Percentiles rank a stretch among this genome's conserved stretches.
Conservation (phyloP, 1,140 invertebrate species). For the Macrosteles quadrilineatus region DNA sequence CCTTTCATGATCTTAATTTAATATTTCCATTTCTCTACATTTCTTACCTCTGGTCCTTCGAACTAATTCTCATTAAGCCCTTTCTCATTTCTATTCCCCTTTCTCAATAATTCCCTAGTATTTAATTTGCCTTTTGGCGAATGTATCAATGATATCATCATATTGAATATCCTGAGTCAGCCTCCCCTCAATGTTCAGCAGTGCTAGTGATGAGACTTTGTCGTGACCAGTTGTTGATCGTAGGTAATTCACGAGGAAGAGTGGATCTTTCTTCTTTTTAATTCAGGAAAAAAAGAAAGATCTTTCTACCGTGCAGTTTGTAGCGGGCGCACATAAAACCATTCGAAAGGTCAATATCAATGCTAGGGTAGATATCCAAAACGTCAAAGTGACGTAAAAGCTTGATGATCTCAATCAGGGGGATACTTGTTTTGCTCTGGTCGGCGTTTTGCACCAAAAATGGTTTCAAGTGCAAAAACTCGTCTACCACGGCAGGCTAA, state of each 20-base stretch:
- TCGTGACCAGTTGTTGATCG: neutral
- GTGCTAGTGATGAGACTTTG: slow-evolving; percentile 1
- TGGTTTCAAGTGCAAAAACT: slow-evolving; percentile 13
- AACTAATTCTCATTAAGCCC: no score
- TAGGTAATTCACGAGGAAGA: no score
- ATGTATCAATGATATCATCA: neutral
- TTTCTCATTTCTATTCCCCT: no score
- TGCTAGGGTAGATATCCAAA: neutral
- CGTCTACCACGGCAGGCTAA: slow-evolving; percentile 2
- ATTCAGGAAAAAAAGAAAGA: no score
- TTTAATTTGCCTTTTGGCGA: slow-evolving; percentile 1
- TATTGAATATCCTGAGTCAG: neutral
- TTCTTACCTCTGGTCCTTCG: no score
- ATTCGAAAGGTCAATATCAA: slow-evolving; percentile 4
- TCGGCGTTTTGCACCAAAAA: neutral
- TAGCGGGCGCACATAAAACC: neutral
- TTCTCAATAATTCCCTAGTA: neutral
- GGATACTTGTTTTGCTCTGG: neutral
- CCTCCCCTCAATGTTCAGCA: neutral
- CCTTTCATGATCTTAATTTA: no score
- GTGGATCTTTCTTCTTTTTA: no score
- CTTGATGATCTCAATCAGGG: no score
- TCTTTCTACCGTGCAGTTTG: slow-evolving; percentile 14
- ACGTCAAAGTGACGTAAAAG: slow-evolving; percentile 2
- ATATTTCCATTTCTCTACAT: no score